These are phyloP conservation scores for Sebastes steindachneri DNA, from an alignment of 2,797 vertebrate species.

Conservation along the genomic window DNA sequence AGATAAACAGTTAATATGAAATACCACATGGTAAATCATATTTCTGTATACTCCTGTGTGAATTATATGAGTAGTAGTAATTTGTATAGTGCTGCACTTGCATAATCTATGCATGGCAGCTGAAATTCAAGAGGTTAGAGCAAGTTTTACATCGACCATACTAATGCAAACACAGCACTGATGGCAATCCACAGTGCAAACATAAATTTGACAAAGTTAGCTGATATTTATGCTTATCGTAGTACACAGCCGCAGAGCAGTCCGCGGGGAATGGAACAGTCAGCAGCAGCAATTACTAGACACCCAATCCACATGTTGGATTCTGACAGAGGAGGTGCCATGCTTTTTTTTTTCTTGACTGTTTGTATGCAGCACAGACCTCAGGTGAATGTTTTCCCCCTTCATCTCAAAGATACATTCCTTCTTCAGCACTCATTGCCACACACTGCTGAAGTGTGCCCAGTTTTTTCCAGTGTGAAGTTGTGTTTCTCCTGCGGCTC, in stretches of 20 bases:
- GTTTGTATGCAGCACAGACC: neutral
- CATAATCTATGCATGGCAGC: neutral
- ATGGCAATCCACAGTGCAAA: conserved; percentile 7
- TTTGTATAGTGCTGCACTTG: neutral
- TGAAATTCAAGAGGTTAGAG: neutral
- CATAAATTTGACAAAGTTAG: conserved; percentile 6
- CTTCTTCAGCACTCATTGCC: neutral
- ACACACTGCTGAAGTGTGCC: conserved; percentile 2
- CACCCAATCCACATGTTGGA: neutral
- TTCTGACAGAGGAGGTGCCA: neutral
- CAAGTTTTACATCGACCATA: neutral
- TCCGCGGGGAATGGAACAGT: conserved; percentile 6
- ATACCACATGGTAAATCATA: no score
- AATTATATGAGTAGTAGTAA: no score
- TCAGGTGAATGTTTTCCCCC: neutral
- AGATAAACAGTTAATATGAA: no score
- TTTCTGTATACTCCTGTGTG: no score
- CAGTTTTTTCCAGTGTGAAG: neutral
- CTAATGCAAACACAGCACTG: neutral
- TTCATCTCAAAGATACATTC: neutral
- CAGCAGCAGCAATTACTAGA: conserved; percentile 4
- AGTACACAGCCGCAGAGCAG: neutral
- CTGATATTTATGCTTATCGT: conserved; percentile 31
- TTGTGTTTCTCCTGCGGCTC: neutral
- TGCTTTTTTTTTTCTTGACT: neutral